Evolutionary conservation across 2,888 invertebrate genomes (phyloP).

Genomic region (Agonopterix alstromeriana): DNA sequence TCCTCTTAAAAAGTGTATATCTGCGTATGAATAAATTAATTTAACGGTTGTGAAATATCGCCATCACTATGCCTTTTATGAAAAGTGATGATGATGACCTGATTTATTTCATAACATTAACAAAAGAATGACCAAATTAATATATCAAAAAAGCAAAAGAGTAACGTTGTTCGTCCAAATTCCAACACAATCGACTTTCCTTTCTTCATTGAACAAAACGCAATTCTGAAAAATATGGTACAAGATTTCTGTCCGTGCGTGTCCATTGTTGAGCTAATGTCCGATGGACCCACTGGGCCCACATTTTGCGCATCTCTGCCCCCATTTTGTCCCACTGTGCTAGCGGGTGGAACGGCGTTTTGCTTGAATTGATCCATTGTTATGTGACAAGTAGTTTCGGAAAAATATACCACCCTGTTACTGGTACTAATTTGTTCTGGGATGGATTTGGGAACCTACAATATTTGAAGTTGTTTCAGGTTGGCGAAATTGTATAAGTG

Average conservation of each 20-base stretch:
- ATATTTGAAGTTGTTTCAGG: not conserved
- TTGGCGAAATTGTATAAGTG: too few species aligned
- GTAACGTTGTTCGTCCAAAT: not conserved
- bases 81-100: too few species aligned
- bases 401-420: conserved; percentile 68
- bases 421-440: conserved; percentile 62
- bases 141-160: too few species aligned
- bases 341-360: conserved; percentile 25
- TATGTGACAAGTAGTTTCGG: conserved; percentile 57
- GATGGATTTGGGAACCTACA: conserved; percentile 24
- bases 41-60: too few species aligned
- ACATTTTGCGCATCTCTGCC: conserved; percentile 51
- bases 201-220: conserved; percentile 23
- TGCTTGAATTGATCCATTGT: conserved; percentile 53
- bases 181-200: not conserved
- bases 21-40: too few species aligned
- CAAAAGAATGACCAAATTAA: too few species aligned
- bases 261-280: conserved; percentile 24
- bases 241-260: conserved; percentile 8
- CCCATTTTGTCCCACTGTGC: conserved; percentile 32
- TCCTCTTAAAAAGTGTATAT: too few species aligned
- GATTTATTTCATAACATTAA: too few species aligned
- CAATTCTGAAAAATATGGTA: conserved; percentile 15
- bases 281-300: conserved; percentile 21
- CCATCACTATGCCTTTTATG: too few species aligned